Base-by-base conservation (phyloP, 53 echinoderm and acorn worm genomes). In the Paracentrotus lividus region DNA sequence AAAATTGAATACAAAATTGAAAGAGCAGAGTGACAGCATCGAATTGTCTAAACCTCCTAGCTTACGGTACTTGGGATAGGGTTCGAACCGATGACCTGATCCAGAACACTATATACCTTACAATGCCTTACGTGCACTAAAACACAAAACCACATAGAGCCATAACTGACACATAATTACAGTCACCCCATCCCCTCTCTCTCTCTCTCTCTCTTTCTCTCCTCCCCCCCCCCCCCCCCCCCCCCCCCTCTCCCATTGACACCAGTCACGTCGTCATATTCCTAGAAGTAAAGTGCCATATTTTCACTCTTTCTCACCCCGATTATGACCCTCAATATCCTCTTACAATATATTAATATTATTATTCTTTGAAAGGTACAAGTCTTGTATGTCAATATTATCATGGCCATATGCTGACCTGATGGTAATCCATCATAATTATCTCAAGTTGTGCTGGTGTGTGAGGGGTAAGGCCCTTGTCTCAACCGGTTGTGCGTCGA, bases 301-400 rank as follows among this genome's bases (percentile, higher is more conserved):
- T 38, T 69, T 69, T 69, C 69, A 31, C 38, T 38, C 34, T 69
- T 69, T 38, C 38, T 5, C 69, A 34, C 14, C 69, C 16, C 36
- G 68, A 69, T 69, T 69, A 69, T 69, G 69, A 69, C 69, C 69
- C 69, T 38, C 69, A 69, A 69, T 69, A 69, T 69, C 69, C 38
- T 8, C 69, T 69, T 69, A 69, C 69, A 69, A 69, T 69, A 36
- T n/a, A n/a, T n/a, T n/a, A n/a, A n/a, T n/a, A n/a, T n/a, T n/a
- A n/a, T n/a, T n/a, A n/a, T 69, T 38, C 69, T 69, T 69, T 69
- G 69, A 69, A 69, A 69, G 60, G 69, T 38, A 34, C 38, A 61
- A 69, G 36, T 69, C 69, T 69, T 69, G 69, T 49, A 84, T 84
- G 84, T 84, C 84, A 84, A 84, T 84, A 84, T 84, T 84, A 49